phyloP scores from a whole-genome alignment of 2,888 invertebrate genomes.

The Hirtodrosophila cameraria region DNA sequence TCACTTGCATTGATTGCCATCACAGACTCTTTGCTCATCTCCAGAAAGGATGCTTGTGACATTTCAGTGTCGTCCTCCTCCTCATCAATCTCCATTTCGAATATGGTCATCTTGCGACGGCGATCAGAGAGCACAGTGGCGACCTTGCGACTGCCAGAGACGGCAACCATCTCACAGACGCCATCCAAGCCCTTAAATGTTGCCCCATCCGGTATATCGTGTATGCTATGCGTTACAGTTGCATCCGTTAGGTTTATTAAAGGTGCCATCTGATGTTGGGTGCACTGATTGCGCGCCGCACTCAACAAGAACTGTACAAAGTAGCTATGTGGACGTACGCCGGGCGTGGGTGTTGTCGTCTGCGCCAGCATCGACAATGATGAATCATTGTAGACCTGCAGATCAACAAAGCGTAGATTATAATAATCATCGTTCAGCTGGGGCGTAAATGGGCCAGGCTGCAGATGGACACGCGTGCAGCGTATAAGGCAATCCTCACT shows the following conservation, averaged over 20 bases:
- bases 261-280: constrained; percentile 73
- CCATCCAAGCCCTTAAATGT: constrained; percentile 88
- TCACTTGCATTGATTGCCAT: constrained; percentile 38
- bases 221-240: constrained; percentile 84
- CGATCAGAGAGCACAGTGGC: constrained; percentile 93
- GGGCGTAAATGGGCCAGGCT: constrained; percentile 82
- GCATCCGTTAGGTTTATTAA: constrained; percentile 73
- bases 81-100: constrained; percentile 97
- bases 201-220: constrained; percentile 85
- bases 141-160: constrained; percentile 91
- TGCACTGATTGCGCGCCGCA: constrained; percentile 83
- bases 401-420: constrained; percentile 86
- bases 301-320: constrained; percentile 84
- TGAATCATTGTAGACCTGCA: constrained; percentile 89
- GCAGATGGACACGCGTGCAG: constrained; percentile 86
- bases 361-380: constrained; percentile 89
- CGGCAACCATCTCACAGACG: constrained; percentile 89
- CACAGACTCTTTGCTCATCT: constrained; percentile 82
- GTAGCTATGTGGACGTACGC: constrained; percentile 84
- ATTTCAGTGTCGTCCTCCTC: constrained; percentile 92
- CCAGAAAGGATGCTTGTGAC: constrained; percentile 82
- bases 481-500: constrained; percentile 83
- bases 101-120: constrained; percentile 91
- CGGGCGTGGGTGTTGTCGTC: constrained; percentile 84
- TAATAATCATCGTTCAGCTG: constrained; percentile 71